Base-by-base conservation (phyloP, 2,888 invertebrate species). In the Xestia sexstrigata region DNA sequence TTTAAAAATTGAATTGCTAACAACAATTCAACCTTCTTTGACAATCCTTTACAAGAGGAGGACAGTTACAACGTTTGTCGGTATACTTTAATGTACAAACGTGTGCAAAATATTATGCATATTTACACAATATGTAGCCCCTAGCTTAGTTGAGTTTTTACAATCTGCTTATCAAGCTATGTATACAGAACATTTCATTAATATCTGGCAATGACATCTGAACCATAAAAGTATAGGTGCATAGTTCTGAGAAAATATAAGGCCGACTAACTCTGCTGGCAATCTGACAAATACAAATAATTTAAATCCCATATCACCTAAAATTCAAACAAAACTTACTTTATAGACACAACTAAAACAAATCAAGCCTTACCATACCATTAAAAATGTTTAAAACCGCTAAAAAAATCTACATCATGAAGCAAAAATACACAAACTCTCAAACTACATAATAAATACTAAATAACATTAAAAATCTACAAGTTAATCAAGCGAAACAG, bases 401-500 rank as follows among this genome's bases (percentile, higher is more conserved):
- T 79, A 88, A 85, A 74, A n/a, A 49, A 67, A 39, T 78, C 81
- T 86, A 85, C 75, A 26, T 74, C 20, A 42, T 45, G 58, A 87
- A 84, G 81, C 84, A 74, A 79, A 76, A 82, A 79, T 81, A 86
- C 76, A 84, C 76, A 80, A 79, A 77, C 82, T 76, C 60, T 71
- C 82, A 74, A 82, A 79, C 87, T 87, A 87, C 85, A 70, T 15
- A 45, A 78, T 81, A 85, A 73, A 78, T 63, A 86, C 71, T 70
- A 80, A 74, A 60, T 67, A 74, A 82, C 67, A 83, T 86, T 52
- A 72, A 72, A 65, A 78, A 66, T 77, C 84, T 81, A 89, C 80
- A 78, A 84, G 82, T 79, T 86, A 86, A 78, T 75, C 74, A 90
- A 91, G 90, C 90, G 79, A 76, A 78, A 89, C 88, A 85, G 92